Evolutionary conservation across 2,113 vertebrate species (phyloP).

Genomic region (Rhea americana): DNA sequence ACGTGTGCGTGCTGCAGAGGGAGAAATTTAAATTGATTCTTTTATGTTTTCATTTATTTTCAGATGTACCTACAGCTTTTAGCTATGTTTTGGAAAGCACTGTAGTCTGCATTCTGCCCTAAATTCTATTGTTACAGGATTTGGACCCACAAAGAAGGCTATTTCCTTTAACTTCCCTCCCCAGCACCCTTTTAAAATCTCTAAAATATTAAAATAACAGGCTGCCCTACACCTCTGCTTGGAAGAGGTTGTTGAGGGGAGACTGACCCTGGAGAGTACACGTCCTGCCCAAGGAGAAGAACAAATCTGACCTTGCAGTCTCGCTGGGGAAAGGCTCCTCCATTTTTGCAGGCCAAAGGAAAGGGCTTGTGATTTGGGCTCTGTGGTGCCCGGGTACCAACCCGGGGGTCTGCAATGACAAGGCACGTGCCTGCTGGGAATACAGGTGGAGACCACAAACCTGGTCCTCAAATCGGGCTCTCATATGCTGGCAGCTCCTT

Average conservation of each 20-base stretch:
- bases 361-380: not conserved
- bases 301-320: not conserved
- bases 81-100: not conserved
- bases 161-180: not conserved
- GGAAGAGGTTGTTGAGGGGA: not conserved
- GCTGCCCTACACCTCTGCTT: not conserved
- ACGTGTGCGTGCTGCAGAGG: not conserved
- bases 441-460: not conserved
- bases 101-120: not conserved
- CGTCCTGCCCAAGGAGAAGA: not conserved
- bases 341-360: not conserved
- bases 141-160: not conserved
- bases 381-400: not conserved
- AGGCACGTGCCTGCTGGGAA: not conserved
- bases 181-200: rapidly evolving
- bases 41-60: not conserved
- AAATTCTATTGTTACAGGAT: not conserved
- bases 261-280: not conserved
- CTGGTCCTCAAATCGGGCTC: not conserved
- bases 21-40: not conserved
- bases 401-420: not conserved
- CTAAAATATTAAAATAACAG: not conserved
- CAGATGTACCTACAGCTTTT: not conserved
- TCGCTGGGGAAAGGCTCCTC: not conserved
- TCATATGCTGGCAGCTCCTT: not conserved